phyloP scores from a whole-genome alignment of 2,797 vertebrate genomes.

The Phataginus tetradactyla region DNA sequence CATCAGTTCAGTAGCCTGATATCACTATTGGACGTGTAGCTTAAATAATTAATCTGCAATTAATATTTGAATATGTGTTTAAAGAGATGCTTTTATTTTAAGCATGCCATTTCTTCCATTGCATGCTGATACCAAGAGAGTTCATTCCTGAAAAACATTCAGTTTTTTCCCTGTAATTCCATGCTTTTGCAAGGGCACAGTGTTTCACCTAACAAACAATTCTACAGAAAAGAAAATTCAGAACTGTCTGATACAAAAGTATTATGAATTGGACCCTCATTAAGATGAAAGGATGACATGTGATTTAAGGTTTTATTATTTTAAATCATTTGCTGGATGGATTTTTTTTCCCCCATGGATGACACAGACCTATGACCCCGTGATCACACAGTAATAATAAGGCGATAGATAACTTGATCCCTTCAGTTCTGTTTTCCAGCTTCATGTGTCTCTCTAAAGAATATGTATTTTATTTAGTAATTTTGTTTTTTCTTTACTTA shows the following conservation, averaged over 20 bases:
- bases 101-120: not conserved
- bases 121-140: not conserved
- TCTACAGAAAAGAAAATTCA: not conserved
- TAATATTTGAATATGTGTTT: not conserved
- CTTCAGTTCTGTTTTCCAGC: not conserved
- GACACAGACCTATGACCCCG: not conserved
- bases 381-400: not conserved
- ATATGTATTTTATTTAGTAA: not conserved
- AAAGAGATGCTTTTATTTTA: not conserved
- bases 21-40: not conserved
- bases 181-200: not conserved
- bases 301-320: not conserved
- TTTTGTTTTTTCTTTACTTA: slow-evolving; percentile 43
- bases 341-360: not conserved
- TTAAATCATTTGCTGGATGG: not conserved
- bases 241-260: not conserved
- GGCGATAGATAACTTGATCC: not conserved
- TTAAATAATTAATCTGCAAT: not conserved
- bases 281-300: not conserved
- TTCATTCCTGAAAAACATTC: not conserved
- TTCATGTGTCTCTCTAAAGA: not conserved
- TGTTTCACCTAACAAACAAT: not conserved
- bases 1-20: not conserved
- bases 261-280: not conserved
- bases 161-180: not conserved